Evolutionary conservation across 2,888 invertebrate species (phyloP).

Genomic region (Euphydryas editha): DNA sequence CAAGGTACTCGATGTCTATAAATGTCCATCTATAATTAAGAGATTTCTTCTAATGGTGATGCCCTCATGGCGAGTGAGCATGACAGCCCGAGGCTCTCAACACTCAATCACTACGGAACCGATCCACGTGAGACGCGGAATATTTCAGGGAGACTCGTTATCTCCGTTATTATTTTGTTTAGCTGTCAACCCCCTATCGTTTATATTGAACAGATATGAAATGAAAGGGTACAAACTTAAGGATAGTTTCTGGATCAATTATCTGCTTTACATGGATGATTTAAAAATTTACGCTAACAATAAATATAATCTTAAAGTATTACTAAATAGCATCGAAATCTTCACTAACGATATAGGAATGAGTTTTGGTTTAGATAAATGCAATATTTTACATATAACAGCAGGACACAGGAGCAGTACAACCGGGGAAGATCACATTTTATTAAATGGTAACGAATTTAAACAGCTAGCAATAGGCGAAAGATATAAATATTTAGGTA

Average conservation of each 20-base stretch:
- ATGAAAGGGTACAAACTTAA: constrained; percentile 29
- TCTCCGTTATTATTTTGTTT: background rate
- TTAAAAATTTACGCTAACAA: constrained; percentile 38
- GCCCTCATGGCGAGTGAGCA: background rate
- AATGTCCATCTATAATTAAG: background rate
- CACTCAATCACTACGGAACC: background rate
- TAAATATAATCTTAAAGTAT: constrained; percentile 27
- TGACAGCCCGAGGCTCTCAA: background rate
- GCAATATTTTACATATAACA: background rate
- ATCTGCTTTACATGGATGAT: constrained; percentile 41
- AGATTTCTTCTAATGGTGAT: background rate
- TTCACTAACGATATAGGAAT: constrained; percentile 20
- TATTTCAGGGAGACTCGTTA: background rate
- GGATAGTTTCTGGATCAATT: constrained; percentile 31
- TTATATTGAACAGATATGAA: background rate
- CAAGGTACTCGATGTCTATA: constrained; percentile 6
- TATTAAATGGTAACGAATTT: background rate
- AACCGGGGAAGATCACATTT: background rate
- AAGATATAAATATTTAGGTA: background rate
- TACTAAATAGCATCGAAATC: constrained; percentile 30
- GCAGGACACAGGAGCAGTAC: background rate
- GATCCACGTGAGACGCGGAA: background rate
- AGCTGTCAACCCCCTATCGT: background rate
- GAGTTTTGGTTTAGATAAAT: too few species aligned
- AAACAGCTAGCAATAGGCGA: background rate